phyloP scores from a whole-genome alignment of 2,888 invertebrate genomes.

The Dryococelus australis region DNA sequence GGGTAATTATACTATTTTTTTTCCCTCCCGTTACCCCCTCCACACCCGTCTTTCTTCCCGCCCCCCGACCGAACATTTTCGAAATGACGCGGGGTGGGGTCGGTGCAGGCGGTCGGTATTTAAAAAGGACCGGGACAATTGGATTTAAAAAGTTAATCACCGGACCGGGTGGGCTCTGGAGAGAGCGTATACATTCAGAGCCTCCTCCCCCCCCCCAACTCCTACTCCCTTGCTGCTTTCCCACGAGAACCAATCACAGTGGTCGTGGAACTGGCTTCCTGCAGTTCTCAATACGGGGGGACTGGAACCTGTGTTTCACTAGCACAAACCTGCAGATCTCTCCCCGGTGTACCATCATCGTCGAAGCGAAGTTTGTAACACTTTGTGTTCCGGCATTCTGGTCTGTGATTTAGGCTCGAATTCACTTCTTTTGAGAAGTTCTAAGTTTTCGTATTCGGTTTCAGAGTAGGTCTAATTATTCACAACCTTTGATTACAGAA shows the following conservation, averaged over 20 bases:
- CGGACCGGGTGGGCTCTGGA: constrained; percentile 8
- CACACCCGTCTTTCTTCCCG: background rate
- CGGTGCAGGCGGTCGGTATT: background rate
- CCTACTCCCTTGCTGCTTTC: background rate
- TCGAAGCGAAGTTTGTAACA: background rate
- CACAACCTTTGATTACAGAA: no score
- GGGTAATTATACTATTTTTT: background rate
- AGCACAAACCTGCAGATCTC: background rate
- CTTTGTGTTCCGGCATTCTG: no score
- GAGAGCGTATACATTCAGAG: background rate
- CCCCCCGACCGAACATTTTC: background rate
- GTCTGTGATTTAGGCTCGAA: no score
- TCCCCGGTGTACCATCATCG: background rate
- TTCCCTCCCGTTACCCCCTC: background rate
- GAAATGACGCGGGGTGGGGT: background rate
- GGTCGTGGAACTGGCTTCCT: background rate
- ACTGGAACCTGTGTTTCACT: constrained; percentile 12
- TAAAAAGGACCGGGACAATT: constrained; percentile 1
- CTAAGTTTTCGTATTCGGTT: no score
- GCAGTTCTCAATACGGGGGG: no score
- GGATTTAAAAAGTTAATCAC: constrained; percentile 16
- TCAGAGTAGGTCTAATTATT: no score
- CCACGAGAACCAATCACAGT: constrained; percentile 35
- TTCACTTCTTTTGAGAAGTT: no score
- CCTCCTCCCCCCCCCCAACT: background rate